These are phyloP conservation scores for Pogonophryne albipinna DNA, from an alignment of 2,797 vertebrate genomes.

Conservation along the genomic window DNA sequence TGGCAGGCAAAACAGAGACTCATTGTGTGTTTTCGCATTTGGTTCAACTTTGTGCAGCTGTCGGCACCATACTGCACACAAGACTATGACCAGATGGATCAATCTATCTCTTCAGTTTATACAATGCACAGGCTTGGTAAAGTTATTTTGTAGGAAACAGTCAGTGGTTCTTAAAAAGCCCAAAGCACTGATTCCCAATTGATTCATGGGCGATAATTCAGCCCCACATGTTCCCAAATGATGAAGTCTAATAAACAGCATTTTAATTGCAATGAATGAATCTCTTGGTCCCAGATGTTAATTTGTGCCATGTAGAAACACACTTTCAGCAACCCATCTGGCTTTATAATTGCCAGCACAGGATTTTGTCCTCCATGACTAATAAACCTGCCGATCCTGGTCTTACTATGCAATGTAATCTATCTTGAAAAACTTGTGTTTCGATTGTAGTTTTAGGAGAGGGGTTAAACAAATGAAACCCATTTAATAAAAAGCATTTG, in stretches of 20 bases:
- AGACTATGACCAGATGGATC: conserved; percentile 44
- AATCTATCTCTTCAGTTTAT: conserved; percentile 38
- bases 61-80: conserved; percentile 26
- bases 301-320: neutral
- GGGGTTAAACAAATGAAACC: neutral
- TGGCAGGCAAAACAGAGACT: conserved; percentile 45
- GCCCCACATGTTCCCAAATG: conserved; percentile 22
- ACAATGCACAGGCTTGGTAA: conserved; percentile 16
- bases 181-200: conserved; percentile 6
- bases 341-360: conserved; percentile 4
- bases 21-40: conserved; percentile 31
- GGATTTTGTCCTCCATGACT: conserved; percentile 1
- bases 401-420: neutral
- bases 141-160: conserved; percentile 16
- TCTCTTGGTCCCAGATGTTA: conserved; percentile 26
- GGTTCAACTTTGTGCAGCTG: conserved; percentile 44
- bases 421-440: neutral
- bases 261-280: conserved; percentile 27
- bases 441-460: neutral
- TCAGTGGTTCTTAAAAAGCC: conserved; percentile 19
- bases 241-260: conserved; percentile 14
- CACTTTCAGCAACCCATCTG: neutral
- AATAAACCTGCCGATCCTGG: neutral
- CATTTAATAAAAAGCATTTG: neutral
- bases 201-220: conserved; percentile 11